Conservation (phyloP, 2,888 invertebrate genomes). For the Lithophane socia region DNA sequence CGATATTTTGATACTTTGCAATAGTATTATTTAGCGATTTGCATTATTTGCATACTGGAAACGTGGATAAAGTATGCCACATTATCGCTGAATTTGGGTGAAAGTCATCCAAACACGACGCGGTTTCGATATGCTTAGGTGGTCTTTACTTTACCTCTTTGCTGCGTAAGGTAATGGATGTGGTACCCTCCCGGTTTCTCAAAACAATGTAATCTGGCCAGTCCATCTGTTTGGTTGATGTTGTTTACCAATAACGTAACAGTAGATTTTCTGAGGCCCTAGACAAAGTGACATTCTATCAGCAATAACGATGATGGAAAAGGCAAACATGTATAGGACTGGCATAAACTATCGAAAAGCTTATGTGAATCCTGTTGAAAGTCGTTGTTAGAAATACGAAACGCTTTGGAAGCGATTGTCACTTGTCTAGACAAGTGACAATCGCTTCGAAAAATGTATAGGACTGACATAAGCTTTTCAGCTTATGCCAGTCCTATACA, state of each 20-base stretch:
- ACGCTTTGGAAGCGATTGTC: too few species aligned
- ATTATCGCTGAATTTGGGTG: not conserved
- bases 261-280: not conserved
- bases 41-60: not conserved
- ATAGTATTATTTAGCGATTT: not conserved
- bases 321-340: too few species aligned
- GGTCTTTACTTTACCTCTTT: not conserved
- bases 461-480: too few species aligned
- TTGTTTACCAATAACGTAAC: not conserved
- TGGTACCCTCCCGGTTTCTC: not conserved
- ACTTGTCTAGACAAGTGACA: too few species aligned
- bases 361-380: too few species aligned
- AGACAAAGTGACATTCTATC: too few species aligned
- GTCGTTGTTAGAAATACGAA: too few species aligned
- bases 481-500: too few species aligned
- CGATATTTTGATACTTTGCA: slow-evolving; percentile 27
- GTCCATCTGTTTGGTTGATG: not conserved
- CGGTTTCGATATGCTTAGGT: not conserved
- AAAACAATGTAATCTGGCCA: not conserved
- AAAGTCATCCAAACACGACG: not conserved
- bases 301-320: too few species aligned
- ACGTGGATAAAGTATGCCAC: not conserved
- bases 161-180: not conserved
- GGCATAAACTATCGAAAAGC: too few species aligned
- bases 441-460: too few species aligned